These are phyloP conservation scores for Tenthredo livida DNA, from an alignment of 2,888 invertebrate genomes.

Conservation along the genomic window DNA sequence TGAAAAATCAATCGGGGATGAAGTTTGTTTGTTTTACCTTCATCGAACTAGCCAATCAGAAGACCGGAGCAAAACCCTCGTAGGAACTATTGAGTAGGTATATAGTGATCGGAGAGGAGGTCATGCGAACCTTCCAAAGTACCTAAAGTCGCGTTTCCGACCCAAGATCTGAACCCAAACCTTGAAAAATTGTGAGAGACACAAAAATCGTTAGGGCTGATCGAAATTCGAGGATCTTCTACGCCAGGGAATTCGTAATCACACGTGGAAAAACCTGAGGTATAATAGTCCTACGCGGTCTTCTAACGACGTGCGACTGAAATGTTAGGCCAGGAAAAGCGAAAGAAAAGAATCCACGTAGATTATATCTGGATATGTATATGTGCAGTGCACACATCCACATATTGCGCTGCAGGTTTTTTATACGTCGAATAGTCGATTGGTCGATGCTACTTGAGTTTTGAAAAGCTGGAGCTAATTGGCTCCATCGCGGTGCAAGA, in stretches of 20 bases:
- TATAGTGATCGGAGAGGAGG: background rate
- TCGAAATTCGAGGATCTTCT: background rate
- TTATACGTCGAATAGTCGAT: background rate
- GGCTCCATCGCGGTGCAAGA: slow-evolving; percentile 10
- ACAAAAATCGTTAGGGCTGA: background rate
- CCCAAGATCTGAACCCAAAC: background rate
- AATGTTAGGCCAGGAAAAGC: background rate
- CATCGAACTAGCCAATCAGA: slow-evolving; percentile 16
- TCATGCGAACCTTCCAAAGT: background rate
- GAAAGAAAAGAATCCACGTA: background rate
- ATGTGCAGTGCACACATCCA: background rate
- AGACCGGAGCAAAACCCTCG: slow-evolving; percentile 20
- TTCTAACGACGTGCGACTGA: slow-evolving; percentile 40
- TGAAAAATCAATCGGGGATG: slow-evolving; percentile 41
- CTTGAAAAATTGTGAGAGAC: background rate
- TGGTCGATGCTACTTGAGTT: slow-evolving; percentile 24
- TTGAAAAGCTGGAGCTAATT: slow-evolving; percentile 39
- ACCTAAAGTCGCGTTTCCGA: slow-evolving; percentile 15
- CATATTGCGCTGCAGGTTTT: background rate
- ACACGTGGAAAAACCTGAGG: slow-evolving; percentile 8
- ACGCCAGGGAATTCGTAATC: background rate
- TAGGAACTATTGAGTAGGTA: background rate
- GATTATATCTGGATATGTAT: background rate
- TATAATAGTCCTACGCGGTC: background rate
- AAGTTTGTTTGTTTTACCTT: slow-evolving; percentile 42